Evolutionary conservation across 2,113 vertebrate species (phyloP), one percentile per base, ranked within the genome.

Genomic region (Halichoerus grypus): DNA sequence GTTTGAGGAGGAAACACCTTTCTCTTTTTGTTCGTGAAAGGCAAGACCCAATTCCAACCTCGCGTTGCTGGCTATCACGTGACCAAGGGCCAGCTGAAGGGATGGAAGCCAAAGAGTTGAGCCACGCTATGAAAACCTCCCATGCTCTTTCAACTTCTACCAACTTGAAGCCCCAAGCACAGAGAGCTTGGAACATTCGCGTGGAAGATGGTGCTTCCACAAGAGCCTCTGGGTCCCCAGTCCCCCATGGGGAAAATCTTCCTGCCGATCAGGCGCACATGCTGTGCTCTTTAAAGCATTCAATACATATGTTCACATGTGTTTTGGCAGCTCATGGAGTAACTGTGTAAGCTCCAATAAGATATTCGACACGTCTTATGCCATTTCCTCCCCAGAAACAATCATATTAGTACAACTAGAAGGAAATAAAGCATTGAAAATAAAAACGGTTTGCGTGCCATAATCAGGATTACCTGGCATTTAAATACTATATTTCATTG

Each of bases 161-260:
- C 0, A 21, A 14, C 31, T 8, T 24, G 42, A 80, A 28, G 24
- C 31, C 4, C 7, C 46, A 22, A 42, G 28, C 19, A 0, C 3
- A 0, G 10, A 21, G 24, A 51, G 33, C 31, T 4, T 84, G 9
- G 39, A 31, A 21, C 1, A 3, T 36, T 10, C 5, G 7, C 16
- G 6, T 0, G 53, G 39, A 33, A 49, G 7, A n/a, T 1, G 12
- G 3, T 15, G 4, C 2, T 4, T 15, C 7, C 10, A 1, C 24
- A n/a, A n/a, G 42, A 15, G 21, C 1, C 13, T 31, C 12, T 6
- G 46, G 26, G 15, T 31, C 36, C 39, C 31, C 12, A 4, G n/a
- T 4, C 36, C 0, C 1, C 14, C 36, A 4, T 63, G 18, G 16
- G 31, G 26, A 14, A 12, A 3, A 28, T 4, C 10, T 2, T 0